Base-by-base conservation (phyloP, 1,140 invertebrate species). In the Hycleus cichorii region DNA sequence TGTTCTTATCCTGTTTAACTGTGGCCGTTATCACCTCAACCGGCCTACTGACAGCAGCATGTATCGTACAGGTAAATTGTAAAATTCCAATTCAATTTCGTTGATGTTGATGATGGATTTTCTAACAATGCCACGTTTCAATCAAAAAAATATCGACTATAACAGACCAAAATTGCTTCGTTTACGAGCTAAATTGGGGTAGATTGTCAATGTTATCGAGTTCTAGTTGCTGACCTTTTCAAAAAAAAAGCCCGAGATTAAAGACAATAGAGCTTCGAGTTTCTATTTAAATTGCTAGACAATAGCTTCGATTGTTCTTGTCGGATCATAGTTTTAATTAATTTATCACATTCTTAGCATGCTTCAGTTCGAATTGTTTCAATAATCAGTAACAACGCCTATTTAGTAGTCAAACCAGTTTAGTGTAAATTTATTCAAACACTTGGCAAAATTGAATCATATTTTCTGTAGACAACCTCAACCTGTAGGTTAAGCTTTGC, bases 1-100 rank as follows among this genome's bases (percentile, higher is more conserved):
- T 86, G 3, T 84, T 85, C 69, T 74, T 83, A 43, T 80, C 81
- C 0, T 80, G 81, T 11, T 72, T 83, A 3, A 75, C 76, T 27
- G 77, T 82, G 9, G 78, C 81, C 0, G 69, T 78, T 10, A 61
- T 77, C 42, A 78, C 75, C 39, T 75, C 74, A 24, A 60, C 76
- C 2, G 69, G 74, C 24, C 63, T 79, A 4, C 71, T 83, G 4
- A 72, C 79, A 25, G 73, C 78, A 6, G 74, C 80, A 4, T 64
- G 67, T 79, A 10, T 60, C 78, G 69, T 76, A 11, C 66, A 76
- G 65, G 81, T 82, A 60, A 50, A 47, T 44, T 32, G 9, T 4
- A 10, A 25, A 47, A 47, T 18, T 18, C 18, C 18, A 18, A 27
- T 47, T 24, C 24, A 47, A 26, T 9, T 10, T 18, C 18, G 18